These are phyloP conservation scores for Micrasema minimum DNA, from an alignment of 1,140 invertebrate species.

Conservation along the genomic window DNA sequence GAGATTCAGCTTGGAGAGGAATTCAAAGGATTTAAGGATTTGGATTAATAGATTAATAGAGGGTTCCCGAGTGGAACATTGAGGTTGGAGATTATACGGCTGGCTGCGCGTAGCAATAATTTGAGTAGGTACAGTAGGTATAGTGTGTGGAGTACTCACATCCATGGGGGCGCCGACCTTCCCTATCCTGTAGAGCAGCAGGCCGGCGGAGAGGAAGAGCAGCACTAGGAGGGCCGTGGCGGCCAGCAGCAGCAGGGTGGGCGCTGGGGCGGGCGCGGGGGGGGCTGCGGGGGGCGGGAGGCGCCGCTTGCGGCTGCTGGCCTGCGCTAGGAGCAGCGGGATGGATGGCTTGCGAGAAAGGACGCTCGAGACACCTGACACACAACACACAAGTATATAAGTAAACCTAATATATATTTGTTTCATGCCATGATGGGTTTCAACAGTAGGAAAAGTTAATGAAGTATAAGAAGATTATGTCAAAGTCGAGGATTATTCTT, in stretches of 20 bases:
- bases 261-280: conserved; percentile 48
- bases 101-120: too few species aligned
- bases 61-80: too few species aligned
- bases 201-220: conserved; percentile 57
- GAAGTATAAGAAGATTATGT: too few species aligned
- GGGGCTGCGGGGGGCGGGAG: conserved; percentile 29
- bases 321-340: conserved; percentile 22
- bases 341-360: conserved; percentile 14
- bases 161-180: conserved; percentile 24
- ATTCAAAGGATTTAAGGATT: too few species aligned
- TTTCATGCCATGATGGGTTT: too few species aligned
- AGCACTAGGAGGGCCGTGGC: conserved; percentile 55
- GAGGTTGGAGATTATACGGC: too few species aligned
- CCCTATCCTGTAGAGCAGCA: conserved; percentile 54
- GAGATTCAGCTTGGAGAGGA: too few species aligned
- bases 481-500: too few species aligned
- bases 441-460: too few species aligned
- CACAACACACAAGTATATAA: background rate
- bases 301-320: conserved; percentile 31
- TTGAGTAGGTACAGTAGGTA: too few species aligned
- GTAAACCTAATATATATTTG: background rate
- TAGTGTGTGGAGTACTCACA: background rate
- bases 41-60: too few species aligned
- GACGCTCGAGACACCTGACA: conserved; percentile 1
- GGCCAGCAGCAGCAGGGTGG: conserved; percentile 52